phyloP scores from a whole-genome alignment of 2,797 vertebrate species.

The Pseudochirops cupreus region DNA sequence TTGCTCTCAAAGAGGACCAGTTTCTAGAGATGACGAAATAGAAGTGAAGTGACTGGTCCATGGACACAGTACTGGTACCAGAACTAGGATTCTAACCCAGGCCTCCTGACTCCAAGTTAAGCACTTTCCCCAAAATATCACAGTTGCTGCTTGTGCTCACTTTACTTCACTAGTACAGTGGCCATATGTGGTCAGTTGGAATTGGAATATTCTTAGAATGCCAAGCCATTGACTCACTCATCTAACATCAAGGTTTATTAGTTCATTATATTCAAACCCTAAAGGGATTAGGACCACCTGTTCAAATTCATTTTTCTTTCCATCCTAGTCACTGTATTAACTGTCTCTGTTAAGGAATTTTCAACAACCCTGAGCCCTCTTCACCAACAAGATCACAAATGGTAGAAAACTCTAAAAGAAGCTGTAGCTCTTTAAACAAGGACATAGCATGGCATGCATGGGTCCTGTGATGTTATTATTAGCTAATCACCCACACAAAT shows the following conservation, averaged over 20 bases:
- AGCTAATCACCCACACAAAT: background rate
- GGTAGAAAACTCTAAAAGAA: conserved; percentile 49
- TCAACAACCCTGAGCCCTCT: conserved; percentile 58
- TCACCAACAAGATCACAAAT: background rate
- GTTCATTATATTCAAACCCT: conserved; percentile 69
- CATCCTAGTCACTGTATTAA: conserved; percentile 54
- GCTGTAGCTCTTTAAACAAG: conserved; percentile 16
- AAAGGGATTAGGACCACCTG: conserved; percentile 77
- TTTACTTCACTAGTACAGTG: background rate
- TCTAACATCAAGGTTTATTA: conserved; percentile 56
- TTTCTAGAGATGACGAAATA: background rate
- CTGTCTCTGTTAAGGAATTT: conserved; percentile 63
- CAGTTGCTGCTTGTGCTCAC: background rate
- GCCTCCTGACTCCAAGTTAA: background rate
- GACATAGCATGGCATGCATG: background rate
- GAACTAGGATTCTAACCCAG: background rate
- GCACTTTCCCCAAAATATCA: background rate
- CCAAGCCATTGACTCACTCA: conserved; percentile 69
- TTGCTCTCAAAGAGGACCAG: background rate
- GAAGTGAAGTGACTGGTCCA: background rate
- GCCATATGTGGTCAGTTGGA: background rate
- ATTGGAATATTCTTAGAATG: conserved; percentile 32
- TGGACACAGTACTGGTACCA: background rate
- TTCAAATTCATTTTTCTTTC: conserved; percentile 49
- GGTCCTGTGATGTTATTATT: background rate